Conservation (phyloP, 1,140 invertebrate genomes). For the Papilio aristodemus region DNA sequence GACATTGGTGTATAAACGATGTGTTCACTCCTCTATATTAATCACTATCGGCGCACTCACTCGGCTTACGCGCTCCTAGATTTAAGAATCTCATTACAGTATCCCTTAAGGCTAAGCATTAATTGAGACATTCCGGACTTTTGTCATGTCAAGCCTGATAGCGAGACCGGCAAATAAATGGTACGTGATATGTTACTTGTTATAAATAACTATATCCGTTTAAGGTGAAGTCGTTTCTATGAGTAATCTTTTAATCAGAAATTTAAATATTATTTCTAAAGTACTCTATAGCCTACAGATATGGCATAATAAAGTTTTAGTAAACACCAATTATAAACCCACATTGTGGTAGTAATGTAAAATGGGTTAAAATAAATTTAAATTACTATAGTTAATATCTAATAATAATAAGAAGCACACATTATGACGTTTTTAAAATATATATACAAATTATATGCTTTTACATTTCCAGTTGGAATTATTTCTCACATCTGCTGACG, state of each 20-base stretch:
- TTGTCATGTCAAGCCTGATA: slow-evolving; percentile 54
- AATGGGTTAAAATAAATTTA: background rate
- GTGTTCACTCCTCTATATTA: slow-evolving; percentile 68
- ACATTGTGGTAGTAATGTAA: background rate
- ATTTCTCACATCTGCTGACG: too few relatives aligned
- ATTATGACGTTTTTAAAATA: too few relatives aligned
- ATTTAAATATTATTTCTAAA: slow-evolving; percentile 6
- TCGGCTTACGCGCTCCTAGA: slow-evolving; percentile 74
- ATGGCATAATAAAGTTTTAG: slow-evolving; percentile 5
- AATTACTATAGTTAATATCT: too few relatives aligned
- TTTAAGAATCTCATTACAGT: slow-evolving; percentile 68
- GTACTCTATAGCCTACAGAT: background rate
- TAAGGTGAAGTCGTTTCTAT: slow-evolving; percentile 11
- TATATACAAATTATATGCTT: too few relatives aligned
- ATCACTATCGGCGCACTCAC: slow-evolving; percentile 63
- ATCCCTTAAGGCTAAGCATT: slow-evolving; percentile 76
- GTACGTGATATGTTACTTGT: slow-evolving; percentile 52
- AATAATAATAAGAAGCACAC: too few relatives aligned
- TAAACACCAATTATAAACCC: background rate
- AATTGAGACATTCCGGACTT: slow-evolving; percentile 77
- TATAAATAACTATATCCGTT: slow-evolving; percentile 14
- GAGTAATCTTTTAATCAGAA: slow-evolving; percentile 9
- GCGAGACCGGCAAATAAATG: slow-evolving; percentile 51
- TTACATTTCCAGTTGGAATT: too few relatives aligned
- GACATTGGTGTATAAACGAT: slow-evolving; percentile 48